Base-by-base conservation (phyloP, 2,113 vertebrate species). In the Marmota monax region DNA sequence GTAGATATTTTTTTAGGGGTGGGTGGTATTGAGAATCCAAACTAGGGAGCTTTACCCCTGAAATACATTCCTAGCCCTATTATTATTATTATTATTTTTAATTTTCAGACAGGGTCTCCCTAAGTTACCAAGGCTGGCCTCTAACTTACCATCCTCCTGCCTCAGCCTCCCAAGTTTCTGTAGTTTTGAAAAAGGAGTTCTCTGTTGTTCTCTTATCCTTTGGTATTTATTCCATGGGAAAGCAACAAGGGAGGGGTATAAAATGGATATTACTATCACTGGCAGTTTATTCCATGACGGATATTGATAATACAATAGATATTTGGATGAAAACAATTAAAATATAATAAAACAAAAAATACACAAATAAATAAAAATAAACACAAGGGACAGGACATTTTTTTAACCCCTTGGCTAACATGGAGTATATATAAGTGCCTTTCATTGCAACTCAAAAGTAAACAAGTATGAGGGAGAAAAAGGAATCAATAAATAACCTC, bases 401-500 rank as follows among this genome's bases (percentile, higher is more conserved):
- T 86, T 70, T 87, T 29, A 1, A 87, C 6, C 12, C 6, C 2
- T 74, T 77, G 14, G 4, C 4, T 73, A 18, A 27, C 11, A 56
- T 20, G 67, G 2, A 88, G 39, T 92, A 69, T 25, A 4, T 90
- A 0, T 45, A 61, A 73, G 3, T 69, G 18, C 4, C 3, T 96
- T 79, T 80, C 48, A 84, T 90, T 80, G 2, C 4, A 85, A 39
- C 32, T 85, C 56, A 88, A 53, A 84, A 90, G n/a, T 83, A 78
- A 91, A 74, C 2, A 77, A 11, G 76, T 51, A 32, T 70, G 7
- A 12, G 14, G 4, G 2, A 20, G 23, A 45, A 58, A 48, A 90
- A 90, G 61, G 18, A 88, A 88, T 87, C 37, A 95, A 93, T 93
- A 86, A 82, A 88, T 95, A 85, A 94, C 37, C 61, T 94, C 23